Evolutionary conservation across 64 coral and sea anemone genomes (phyloP).

Genomic region (Montipora efflorescens): DNA sequence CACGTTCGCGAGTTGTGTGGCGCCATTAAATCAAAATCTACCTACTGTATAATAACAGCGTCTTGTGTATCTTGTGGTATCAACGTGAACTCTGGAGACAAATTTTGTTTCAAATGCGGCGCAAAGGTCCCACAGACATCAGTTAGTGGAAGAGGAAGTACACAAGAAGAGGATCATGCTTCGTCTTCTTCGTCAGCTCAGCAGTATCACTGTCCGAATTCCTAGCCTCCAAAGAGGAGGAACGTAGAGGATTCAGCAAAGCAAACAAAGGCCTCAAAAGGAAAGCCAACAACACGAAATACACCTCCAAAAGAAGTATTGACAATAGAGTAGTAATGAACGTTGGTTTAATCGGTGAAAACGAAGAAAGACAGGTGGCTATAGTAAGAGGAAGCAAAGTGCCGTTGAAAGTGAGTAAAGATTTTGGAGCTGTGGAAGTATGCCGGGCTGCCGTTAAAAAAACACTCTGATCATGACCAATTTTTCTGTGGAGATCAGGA

Average conservation of each 20-base stretch:
- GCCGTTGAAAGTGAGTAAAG: constrained; percentile 28
- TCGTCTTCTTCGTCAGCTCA: background rate
- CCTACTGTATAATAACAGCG: too few relatives aligned
- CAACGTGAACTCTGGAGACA: too few relatives aligned
- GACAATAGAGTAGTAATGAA: constrained; percentile 37
- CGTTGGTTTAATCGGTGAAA: constrained; percentile 29
- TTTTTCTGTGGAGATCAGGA: constrained; percentile 15
- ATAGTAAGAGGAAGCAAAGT: constrained; percentile 26
- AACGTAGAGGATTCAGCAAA: background rate
- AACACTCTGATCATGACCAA: constrained; percentile 23
- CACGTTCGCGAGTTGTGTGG: too few relatives aligned
- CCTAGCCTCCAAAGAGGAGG: background rate
- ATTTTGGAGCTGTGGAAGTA: constrained; percentile 4
- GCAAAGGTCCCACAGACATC: background rate
- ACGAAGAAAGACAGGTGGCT: constrained; percentile 11
- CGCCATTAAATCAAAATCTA: too few relatives aligned
- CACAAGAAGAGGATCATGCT: background rate
- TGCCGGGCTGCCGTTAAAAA: constrained; percentile 2
- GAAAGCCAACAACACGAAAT: background rate
- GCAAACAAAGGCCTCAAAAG: background rate
- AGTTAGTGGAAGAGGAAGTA: background rate
- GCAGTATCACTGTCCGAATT: too few relatives aligned
- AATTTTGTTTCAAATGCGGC: background rate
- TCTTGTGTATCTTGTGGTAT: too few relatives aligned
- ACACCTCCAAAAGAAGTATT: background rate